Evolutionary conservation across 2,797 vertebrate genomes (phyloP).

Genomic region (Propithecus deckenii): DNA sequence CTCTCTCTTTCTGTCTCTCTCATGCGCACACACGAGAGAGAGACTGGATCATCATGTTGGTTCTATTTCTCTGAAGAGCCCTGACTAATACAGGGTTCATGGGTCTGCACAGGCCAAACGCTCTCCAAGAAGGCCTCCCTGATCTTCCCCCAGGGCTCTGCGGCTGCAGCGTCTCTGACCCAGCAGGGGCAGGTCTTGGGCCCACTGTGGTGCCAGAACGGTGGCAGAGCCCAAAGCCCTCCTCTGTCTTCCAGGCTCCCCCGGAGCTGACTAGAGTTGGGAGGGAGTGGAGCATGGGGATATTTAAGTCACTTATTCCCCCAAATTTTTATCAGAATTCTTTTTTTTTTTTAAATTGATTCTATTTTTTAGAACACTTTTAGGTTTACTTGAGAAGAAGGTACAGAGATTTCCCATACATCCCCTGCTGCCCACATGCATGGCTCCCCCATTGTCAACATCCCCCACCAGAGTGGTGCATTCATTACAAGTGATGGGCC

Average conservation of each 20-base stretch:
- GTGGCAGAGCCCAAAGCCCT: not conserved
- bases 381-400: not conserved
- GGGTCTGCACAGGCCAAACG: not conserved
- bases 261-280: not conserved
- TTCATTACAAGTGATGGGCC: too few species aligned
- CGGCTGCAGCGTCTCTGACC: not conserved
- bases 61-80: too few species aligned
- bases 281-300: not conserved
- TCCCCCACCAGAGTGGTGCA: not conserved
- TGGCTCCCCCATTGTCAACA: not conserved
- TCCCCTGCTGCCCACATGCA: not conserved
- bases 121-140: not conserved
- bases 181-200: too few species aligned
- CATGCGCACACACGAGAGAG: too few species aligned
- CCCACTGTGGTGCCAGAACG: too few species aligned
- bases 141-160: not conserved
- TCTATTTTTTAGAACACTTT: not conserved
- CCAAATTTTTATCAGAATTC: not conserved
- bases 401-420: not conserved
- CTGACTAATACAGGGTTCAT: too few species aligned
- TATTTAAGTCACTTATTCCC: not conserved
- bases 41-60: too few species aligned
- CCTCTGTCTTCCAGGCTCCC: not conserved
- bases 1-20: too few species aligned
- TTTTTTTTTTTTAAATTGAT: not conserved